Base-by-base conservation (phyloP, 2,888 invertebrate genomes). In the Pedicia rivosa region DNA sequence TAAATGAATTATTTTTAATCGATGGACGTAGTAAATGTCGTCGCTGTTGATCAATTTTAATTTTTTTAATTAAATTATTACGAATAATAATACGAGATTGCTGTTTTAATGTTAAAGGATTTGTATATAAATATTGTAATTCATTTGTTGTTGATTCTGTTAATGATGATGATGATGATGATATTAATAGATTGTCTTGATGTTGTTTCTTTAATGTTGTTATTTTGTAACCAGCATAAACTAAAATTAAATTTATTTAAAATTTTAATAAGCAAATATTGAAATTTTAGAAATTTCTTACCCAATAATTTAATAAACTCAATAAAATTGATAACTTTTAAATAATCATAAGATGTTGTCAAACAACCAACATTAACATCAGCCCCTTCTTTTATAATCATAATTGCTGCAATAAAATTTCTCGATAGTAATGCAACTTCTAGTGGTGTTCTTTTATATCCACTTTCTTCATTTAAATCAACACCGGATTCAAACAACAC, bases 381-480 rank as follows among this genome's bases (percentile, higher is more conserved):
- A 8, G 53, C 51, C 7, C 59, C 59, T 38, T 60, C 61, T 7
- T 54, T 55, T 5, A 60, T 45, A n/a, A n/a, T n/a, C n/a, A n/a
- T n/a, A n/a, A n/a, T n/a, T n/a, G n/a, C n/a, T n/a, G n/a, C n/a
- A n/a, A n/a, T n/a, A n/a, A n/a, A n/a, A n/a, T n/a, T n/a, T n/a
- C n/a, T n/a, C n/a, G n/a, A n/a, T n/a, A n/a, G n/a, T 4, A 35
- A 13, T 10, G 32, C 19, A 19, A 32, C 20, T 13, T 32, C 32
- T 17, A 32, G 20, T 14, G 32, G 32, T 22, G 32, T 20, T 32
- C 20, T 32, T 19, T 32, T 32, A 32, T 32, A 20, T 20, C 20
- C 32, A 32, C 32, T 32, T 20, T 20, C 19, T n/a, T 32, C 32
- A 32, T 32, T 20, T 14, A 32, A 20, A 32, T 32, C 32, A 9